Conservation (phyloP, 2,113 vertebrate species). For the Muntiacus muntjak region DNA sequence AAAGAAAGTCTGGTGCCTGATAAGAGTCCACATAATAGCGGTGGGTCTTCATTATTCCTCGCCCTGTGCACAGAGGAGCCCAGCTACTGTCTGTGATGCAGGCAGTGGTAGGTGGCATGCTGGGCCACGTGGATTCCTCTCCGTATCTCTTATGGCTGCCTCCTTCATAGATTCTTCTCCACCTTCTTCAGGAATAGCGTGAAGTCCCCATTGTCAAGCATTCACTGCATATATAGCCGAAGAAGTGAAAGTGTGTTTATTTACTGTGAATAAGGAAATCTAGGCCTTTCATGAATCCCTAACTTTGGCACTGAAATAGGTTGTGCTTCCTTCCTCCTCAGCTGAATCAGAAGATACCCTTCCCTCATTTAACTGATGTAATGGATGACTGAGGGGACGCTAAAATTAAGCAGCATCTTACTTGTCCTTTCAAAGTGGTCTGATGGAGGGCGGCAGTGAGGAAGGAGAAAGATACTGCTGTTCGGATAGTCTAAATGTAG, state of each 20-base stretch:
- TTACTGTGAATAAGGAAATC: not conserved
- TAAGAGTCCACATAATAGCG: accelerated
- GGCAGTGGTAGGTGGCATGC: accelerated
- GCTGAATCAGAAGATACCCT: not conserved
- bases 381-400: not conserved
- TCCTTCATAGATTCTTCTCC: not conserved
- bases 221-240: not conserved
- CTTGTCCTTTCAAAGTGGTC: not conserved
- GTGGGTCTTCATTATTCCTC: not conserved
- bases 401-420: not conserved
- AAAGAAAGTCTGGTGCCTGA: not conserved
- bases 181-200: not conserved
- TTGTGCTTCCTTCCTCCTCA: not conserved
- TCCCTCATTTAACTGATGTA: not conserved
- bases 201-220: not conserved
- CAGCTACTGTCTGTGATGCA: accelerated
- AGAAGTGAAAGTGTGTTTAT: not conserved
- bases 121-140: accelerated
- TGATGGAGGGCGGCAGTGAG: not conserved
- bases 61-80: accelerated
- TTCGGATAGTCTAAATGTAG: not conserved
- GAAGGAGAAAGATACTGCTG: not conserved
- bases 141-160: accelerated
- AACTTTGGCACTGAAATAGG: not conserved
- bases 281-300: not conserved